Conservation (phyloP, 2,888 invertebrate species). For the Mythimna lalbum region DNA sequence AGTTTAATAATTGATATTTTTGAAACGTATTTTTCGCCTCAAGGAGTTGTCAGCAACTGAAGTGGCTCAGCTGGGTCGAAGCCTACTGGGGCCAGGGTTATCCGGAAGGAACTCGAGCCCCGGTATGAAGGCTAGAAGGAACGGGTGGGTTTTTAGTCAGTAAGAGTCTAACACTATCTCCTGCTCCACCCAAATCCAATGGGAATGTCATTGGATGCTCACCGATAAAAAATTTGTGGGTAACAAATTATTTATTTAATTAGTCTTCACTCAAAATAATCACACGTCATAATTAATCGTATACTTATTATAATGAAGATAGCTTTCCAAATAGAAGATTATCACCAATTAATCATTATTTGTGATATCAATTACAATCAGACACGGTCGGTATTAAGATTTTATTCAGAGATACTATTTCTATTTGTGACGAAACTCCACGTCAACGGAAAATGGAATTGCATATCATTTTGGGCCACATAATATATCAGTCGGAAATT, state of each 20-base stretch:
- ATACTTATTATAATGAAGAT: conserved; percentile 22
- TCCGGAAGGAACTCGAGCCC: no score
- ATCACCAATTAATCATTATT: conserved; percentile 39
- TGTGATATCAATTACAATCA: conserved; percentile 16
- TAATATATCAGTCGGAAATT: not conserved
- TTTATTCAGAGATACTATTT: conserved; percentile 4
- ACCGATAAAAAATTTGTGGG: no score
- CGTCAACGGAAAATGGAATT: not conserved
- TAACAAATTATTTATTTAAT: no score
- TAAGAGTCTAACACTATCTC: no score
- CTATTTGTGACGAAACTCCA: not conserved
- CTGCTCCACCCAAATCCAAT: no score
- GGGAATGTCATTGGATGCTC: no score
- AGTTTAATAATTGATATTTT: no score
- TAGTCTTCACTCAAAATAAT: not conserved
- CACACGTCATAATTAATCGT: conserved; percentile 20
- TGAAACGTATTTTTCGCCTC: not conserved
- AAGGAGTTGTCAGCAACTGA: no score
- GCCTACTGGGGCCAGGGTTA: no score
- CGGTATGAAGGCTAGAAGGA: no score
- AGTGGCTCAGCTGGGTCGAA: no score
- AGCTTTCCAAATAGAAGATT: conserved; percentile 26
- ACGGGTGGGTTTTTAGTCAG: no score
- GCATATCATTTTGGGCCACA: not conserved
- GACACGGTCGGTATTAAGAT: conserved; percentile 14